Evolutionary conservation across 2,797 vertebrate species (phyloP).

Genomic region (Myotis vivesi): DNA sequence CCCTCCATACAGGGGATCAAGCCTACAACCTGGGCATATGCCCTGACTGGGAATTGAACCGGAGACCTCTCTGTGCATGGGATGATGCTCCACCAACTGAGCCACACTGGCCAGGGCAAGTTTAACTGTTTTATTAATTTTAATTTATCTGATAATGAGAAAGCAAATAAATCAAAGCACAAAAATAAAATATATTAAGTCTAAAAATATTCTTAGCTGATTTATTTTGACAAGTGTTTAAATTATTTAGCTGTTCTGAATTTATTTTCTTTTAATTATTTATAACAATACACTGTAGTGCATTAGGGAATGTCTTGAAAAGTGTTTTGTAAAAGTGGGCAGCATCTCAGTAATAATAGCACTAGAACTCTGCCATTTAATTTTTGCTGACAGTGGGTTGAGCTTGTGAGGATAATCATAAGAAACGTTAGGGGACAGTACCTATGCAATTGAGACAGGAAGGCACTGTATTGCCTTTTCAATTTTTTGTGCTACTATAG

Average conservation of each 20-base stretch:
- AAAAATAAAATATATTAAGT: slow-evolving; percentile 54
- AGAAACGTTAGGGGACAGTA: not conserved
- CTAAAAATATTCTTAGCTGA: slow-evolving; percentile 50
- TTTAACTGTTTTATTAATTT: slow-evolving; percentile 19
- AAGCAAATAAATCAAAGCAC: slow-evolving; percentile 56
- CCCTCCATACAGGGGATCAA: too few species aligned
- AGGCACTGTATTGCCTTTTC: not conserved
- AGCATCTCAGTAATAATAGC: slow-evolving; percentile 26
- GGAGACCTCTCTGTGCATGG: too few species aligned
- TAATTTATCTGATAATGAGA: slow-evolving; percentile 41
- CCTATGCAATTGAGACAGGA: not conserved
- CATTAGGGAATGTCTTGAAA: slow-evolving; percentile 64
- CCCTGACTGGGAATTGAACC: too few species aligned
- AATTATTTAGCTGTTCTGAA: slow-evolving; percentile 73
- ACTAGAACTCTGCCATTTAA: slow-evolving; percentile 54
- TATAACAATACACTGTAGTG: slow-evolving; percentile 34
- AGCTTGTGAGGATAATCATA: slow-evolving; percentile 1
- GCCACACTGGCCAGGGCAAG: not conserved
- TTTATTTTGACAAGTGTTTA: slow-evolving; percentile 71
- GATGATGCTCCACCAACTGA: too few species aligned
- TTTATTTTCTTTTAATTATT: slow-evolving; percentile 76
- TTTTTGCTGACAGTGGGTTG: slow-evolving; percentile 69
- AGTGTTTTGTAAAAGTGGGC: slow-evolving; percentile 61
- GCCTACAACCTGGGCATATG: too few species aligned
- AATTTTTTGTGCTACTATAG: slow-evolving; percentile 19